Percentiles rank a stretch among this genome's conserved stretches.
Evolutionary conservation across 2,113 vertebrate species (phyloP).

Genomic region (Cercocebus atys): DNA sequence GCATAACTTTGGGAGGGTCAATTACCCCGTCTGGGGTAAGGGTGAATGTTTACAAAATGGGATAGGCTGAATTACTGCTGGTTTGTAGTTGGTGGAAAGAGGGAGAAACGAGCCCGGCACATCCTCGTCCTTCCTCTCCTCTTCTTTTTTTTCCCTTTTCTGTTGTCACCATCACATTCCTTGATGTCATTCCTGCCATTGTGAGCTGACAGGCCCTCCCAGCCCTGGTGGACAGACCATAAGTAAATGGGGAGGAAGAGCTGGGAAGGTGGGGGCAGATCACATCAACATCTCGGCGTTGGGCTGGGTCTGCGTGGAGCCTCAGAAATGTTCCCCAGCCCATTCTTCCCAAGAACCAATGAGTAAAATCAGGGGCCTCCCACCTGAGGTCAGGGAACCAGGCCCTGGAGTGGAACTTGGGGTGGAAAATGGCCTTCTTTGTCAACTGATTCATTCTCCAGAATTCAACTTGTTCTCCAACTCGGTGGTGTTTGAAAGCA

Average conservation of each 20-base stretch:
- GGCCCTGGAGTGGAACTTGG: constrained; percentile 70
- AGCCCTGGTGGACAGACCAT: background rate
- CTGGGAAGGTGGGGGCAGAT: constrained; percentile 20
- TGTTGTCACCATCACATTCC: constrained; percentile 21
- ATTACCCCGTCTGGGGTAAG: background rate
- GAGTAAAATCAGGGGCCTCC: constrained; percentile 73
- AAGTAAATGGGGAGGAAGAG: background rate
- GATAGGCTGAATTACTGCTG: background rate
- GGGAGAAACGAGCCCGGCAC: background rate
- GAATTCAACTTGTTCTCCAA: constrained; percentile 81
- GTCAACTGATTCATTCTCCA: constrained; percentile 78
- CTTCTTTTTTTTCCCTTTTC: background rate
- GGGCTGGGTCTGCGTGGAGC: constrained; percentile 61
- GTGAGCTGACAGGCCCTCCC: constrained; percentile 56
- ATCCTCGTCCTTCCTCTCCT: background rate
- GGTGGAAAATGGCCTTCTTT: constrained; percentile 78
- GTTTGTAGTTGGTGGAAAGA: background rate
- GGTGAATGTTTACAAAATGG: background rate
- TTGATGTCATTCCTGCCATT: constrained; percentile 79
- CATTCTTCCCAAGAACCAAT: constrained; percentile 63
- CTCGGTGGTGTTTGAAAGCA: constrained; percentile 80
- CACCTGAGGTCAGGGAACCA: constrained; percentile 57
- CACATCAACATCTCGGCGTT: constrained; percentile 50
- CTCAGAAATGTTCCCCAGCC: constrained; percentile 69
- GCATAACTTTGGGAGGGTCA: background rate